A percentile compares a stretch with the other conserved stretches of the same genome.
These are phyloP conservation scores for Callosobruchus maculatus DNA, from an alignment of 2,888 invertebrate genomes.

Conservation along the genomic window DNA sequence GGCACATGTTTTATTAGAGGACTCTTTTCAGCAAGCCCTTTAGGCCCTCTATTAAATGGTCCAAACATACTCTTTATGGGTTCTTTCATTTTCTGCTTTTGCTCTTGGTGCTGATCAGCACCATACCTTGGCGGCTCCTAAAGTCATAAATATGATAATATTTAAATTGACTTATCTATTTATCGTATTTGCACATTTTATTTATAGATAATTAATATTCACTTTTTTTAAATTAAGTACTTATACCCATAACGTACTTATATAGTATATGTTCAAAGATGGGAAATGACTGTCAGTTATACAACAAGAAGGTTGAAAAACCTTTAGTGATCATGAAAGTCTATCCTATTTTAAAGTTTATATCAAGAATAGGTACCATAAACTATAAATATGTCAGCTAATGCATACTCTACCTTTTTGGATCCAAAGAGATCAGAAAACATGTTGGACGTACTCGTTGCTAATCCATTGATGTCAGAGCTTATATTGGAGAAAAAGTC, in stretches of 20 bases:
- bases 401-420: constrained; percentile 50
- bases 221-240: too few relatives aligned
- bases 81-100: constrained; percentile 40
- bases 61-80: constrained; percentile 60
- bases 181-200: too few relatives aligned
- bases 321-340: too few relatives aligned
- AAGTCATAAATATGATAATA: background rate
- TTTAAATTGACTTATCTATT: too few relatives aligned
- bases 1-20: constrained; percentile 82
- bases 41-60: constrained; percentile 73
- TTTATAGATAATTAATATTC: too few relatives aligned
- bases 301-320: too few relatives aligned
- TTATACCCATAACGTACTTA: too few relatives aligned
- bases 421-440: constrained; percentile 90
- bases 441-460: constrained; percentile 90
- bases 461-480: constrained; percentile 87
- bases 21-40: constrained; percentile 84
- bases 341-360: too few relatives aligned
- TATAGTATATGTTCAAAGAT: too few relatives aligned
- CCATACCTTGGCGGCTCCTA: constrained; percentile 3
- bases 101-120: constrained; percentile 24
- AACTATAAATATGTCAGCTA: too few relatives aligned
- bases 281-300: too few relatives aligned
- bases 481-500: constrained; percentile 90
- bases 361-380: too few relatives aligned